Conservation (phyloP, 2,797 vertebrate genomes). For the Salmo trutta region DNA sequence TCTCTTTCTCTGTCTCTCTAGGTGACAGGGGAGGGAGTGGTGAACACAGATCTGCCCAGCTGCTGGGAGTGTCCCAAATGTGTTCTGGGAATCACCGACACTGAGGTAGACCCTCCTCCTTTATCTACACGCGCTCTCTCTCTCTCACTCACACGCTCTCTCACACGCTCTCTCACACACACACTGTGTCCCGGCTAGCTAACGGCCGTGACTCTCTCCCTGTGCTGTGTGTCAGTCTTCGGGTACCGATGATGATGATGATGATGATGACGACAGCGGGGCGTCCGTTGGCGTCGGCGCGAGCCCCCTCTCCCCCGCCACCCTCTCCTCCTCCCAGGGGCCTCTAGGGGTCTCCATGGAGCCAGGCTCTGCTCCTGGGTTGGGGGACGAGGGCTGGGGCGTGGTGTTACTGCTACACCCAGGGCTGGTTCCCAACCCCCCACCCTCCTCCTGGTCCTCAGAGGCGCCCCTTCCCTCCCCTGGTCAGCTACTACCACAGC, state of each 20-base stretch:
- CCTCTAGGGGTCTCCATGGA: conserved; percentile 64
- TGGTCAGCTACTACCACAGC: conserved; percentile 46
- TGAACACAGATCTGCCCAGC: conserved; percentile 95
- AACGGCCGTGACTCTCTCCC: conserved; percentile 39
- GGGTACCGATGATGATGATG: conserved; percentile 72
- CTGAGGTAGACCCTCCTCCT: conserved; percentile 77
- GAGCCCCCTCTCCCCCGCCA: neutral
- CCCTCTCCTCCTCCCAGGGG: conserved; percentile 21
- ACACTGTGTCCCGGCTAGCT: conserved; percentile 20
- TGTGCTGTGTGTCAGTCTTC: conserved; percentile 69
- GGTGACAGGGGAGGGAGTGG: conserved; percentile 90
- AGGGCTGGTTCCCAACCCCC: conserved; percentile 66
- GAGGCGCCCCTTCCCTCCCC: conserved; percentile 69
- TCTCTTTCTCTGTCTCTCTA: conserved; percentile 46
- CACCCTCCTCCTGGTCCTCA: conserved; percentile 59
- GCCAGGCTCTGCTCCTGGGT: conserved; percentile 61
- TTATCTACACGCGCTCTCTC: neutral
- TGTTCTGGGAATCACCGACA: conserved; percentile 82
- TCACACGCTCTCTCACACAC: neutral
- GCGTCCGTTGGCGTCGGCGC: conserved; percentile 48
- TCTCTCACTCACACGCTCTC: neutral
- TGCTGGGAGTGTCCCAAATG: conserved; percentile 99
- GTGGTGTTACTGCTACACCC: conserved; percentile 26
- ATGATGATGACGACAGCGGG: conserved; percentile 63
- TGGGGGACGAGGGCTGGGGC: conserved; percentile 60